Evolutionary conservation across 2,113 vertebrate species (phyloP), one percentile per base, ranked within the genome.

Genomic region (Proteles cristata): DNA sequence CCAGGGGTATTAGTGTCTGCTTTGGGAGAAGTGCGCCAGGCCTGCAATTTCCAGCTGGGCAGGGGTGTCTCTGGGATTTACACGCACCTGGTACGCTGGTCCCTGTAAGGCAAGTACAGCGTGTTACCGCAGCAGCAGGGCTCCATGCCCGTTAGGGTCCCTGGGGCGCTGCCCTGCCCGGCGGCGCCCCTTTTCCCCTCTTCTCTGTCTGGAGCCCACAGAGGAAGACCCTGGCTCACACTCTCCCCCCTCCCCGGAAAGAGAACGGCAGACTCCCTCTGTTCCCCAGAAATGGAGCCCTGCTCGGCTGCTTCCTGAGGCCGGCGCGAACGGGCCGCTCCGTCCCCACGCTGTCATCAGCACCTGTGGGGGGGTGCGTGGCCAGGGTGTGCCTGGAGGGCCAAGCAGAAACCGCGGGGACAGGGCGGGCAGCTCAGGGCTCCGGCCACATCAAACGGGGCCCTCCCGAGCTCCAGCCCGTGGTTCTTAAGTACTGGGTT

Each of bases 1-100:
- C 98, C 98, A 97, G 97, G 98, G 97, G 96, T 98, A 94, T 98
- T 98, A 98, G 97, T 98, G 98, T 98, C 96, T 97, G 97, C 98
- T 98, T 97, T 97, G 98, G 97, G 96, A 97, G 97, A 98, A 98
- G 97, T 98, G 98, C 98, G 97, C 98, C 98, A 96, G 94, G 97
- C 98, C 97, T 98, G 98, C 98, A 94, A 92, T 98, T 98, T 98
- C 98, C 98, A 96, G 96, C 93, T 98, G 94, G 97, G 94, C 97
- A 95, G 94, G 89, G 97, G 98, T 96, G 91, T 98, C 98, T 97
- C 98, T 98, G 97, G 98, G 97, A 97, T 98, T 98, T 97, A 97
- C 98, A 90, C 74, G 97, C 98, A 96, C 45, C 96, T 96, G 97
- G 94, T 94, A 88, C 48, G 97, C 98, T 97, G 98, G 97, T 97